These are phyloP conservation scores for Tokudaia muenninki DNA, from an alignment of 2,797 vertebrate species.

Conservation along the genomic window DNA sequence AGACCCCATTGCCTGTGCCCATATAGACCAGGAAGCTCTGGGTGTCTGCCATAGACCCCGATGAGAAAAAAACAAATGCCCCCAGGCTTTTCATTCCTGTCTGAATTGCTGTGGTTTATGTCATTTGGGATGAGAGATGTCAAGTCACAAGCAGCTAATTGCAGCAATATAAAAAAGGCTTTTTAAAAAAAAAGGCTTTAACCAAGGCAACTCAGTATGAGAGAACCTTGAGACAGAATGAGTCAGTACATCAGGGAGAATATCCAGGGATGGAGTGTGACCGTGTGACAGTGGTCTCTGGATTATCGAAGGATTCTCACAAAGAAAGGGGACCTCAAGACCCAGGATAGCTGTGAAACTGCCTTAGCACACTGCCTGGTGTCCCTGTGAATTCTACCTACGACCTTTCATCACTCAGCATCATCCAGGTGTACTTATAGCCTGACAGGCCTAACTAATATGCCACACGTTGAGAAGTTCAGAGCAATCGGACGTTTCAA, in stretches of 20 bases:
- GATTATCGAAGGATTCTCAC: background rate
- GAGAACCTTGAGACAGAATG: background rate
- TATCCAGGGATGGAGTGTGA: background rate
- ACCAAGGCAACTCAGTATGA: background rate
- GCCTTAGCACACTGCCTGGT: background rate
- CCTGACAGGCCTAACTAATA: background rate
- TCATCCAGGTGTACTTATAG: background rate
- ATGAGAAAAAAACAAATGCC: background rate
- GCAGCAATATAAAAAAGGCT: background rate
- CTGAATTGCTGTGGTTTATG: background rate
- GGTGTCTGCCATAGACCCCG: background rate
- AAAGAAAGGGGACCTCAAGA: background rate
- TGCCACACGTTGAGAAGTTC: background rate
- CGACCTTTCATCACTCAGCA: background rate
- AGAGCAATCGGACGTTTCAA: background rate
- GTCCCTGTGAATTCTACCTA: background rate
- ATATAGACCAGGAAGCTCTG: background rate
- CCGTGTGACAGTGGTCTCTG: background rate
- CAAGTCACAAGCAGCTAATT: background rate
- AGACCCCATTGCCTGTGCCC: background rate
- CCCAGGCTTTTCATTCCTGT: constrained; percentile 27
- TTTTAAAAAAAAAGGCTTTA: background rate
- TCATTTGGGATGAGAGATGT: background rate
- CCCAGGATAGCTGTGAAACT: background rate
- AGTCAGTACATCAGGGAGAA: background rate